These are phyloP conservation scores for Varroa destructor DNA, from an alignment of 1,140 invertebrate genomes.

Conservation along the genomic window DNA sequence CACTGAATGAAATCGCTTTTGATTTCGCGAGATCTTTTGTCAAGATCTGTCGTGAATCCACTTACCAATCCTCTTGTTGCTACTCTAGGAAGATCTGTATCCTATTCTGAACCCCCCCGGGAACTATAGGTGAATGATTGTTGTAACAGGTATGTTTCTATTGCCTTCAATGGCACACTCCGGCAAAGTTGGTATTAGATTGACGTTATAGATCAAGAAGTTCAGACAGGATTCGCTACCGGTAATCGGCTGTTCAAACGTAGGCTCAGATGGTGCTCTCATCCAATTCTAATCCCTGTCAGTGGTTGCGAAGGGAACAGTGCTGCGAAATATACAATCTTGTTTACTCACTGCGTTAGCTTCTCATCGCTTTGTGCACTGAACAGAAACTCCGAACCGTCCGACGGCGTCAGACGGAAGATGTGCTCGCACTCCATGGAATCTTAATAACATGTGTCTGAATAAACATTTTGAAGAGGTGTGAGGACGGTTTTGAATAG, in stretches of 20 bases:
- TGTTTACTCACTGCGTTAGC: slow-evolving; percentile 83
- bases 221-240: slow-evolving; percentile 12
- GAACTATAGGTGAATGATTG: background rate
- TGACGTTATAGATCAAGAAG: background rate
- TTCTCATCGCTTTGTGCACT: slow-evolving; percentile 56
- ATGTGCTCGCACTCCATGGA: slow-evolving; percentile 91
- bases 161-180: slow-evolving; percentile 4
- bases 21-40: too few species aligned
- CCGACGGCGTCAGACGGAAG: slow-evolving; percentile 68
- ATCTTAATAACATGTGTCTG: slow-evolving; percentile 67
- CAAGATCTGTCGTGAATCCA: too few species aligned
- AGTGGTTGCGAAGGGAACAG: slow-evolving; percentile 74
- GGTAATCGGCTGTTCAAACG: slow-evolving; percentile 20
- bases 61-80: too few species aligned
- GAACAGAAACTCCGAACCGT: slow-evolving; percentile 86
- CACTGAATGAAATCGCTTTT: background rate
- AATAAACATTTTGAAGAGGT: background rate
- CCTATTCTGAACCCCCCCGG: slow-evolving; percentile 3
- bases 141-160: background rate
- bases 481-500: too few species aligned
- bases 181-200: background rate
- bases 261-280: background rate
- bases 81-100: slow-evolving; percentile 18
- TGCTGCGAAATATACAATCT: slow-evolving; percentile 82
- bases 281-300: slow-evolving; percentile 51